phyloP scores from a whole-genome alignment of 2,797 vertebrate genomes.

The Anguilla obscura region DNA sequence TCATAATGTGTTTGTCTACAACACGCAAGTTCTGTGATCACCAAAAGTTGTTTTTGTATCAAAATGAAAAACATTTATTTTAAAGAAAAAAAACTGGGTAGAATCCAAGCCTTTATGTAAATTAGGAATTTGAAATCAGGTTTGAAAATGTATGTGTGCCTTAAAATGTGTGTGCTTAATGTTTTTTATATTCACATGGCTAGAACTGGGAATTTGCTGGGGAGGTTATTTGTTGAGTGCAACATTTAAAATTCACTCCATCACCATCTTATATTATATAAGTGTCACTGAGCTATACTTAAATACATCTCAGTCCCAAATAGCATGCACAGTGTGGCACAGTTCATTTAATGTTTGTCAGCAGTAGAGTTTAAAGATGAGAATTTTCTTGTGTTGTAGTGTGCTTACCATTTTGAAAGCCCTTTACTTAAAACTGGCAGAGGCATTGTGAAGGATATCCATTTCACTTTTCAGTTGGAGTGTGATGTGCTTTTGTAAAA shows the following conservation, averaged over 20 bases:
- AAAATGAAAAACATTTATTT: neutral
- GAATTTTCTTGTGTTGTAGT: neutral
- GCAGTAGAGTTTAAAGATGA: neutral
- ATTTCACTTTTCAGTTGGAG: neutral
- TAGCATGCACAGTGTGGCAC: neutral
- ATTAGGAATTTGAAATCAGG: neutral
- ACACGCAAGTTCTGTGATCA: too few relatives aligned
- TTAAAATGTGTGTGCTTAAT: neutral
- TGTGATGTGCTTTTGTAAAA: neutral
- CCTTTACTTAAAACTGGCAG: neutral
- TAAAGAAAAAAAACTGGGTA: neutral
- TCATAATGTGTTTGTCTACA: neutral
- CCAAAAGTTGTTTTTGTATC: neutral
- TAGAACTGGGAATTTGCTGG: neutral
- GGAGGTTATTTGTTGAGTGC: neutral
- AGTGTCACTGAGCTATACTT: neutral
- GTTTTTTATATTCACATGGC: neutral
- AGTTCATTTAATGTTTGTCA: neutral
- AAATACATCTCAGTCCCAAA: neutral
- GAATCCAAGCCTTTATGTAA: neutral
- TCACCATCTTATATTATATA: neutral
- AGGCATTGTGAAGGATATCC: neutral
- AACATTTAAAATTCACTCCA: conserved; percentile 1
- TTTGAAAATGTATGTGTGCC: neutral
- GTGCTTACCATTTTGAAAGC: neutral